These are phyloP conservation scores for Melinopterus prodromus DNA, from an alignment of 2,888 invertebrate species.

Conservation along the genomic window DNA sequence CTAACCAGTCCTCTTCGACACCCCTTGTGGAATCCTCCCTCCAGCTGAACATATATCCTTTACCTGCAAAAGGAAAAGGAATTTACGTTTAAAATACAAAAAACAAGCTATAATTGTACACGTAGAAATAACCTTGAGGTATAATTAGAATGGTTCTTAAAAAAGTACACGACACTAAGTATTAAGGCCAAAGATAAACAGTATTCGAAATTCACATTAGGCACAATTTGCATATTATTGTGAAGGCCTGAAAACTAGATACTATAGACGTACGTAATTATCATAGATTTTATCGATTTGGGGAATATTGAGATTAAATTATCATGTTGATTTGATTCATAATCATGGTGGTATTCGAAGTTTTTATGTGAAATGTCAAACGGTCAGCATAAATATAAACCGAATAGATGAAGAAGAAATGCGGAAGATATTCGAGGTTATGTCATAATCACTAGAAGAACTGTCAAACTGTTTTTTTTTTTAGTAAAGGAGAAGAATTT, in stretches of 20 bases:
- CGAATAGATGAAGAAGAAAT: no score
- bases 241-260: background rate
- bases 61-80: conserved; percentile 59
- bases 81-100: background rate
- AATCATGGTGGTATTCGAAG: background rate
- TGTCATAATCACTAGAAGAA: no score
- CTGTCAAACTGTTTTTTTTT: no score
- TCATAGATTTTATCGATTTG: background rate
- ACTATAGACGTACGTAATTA: background rate
- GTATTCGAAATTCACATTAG: background rate
- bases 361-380: background rate
- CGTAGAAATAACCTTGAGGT: background rate
- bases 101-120: background rate
- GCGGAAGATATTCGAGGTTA: no score
- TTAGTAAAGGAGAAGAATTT: no score
- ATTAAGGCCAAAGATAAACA: background rate
- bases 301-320: background rate
- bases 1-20: conserved; percentile 85
- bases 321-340: background rate
- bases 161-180: background rate
- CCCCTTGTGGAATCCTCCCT: conserved; percentile 77
- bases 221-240: background rate
- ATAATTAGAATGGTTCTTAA: background rate
- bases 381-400: background rate
- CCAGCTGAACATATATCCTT: conserved; percentile 90